Conservation (phyloP, 2,888 invertebrate species). For the Neoaliturus tenellus region DNA sequence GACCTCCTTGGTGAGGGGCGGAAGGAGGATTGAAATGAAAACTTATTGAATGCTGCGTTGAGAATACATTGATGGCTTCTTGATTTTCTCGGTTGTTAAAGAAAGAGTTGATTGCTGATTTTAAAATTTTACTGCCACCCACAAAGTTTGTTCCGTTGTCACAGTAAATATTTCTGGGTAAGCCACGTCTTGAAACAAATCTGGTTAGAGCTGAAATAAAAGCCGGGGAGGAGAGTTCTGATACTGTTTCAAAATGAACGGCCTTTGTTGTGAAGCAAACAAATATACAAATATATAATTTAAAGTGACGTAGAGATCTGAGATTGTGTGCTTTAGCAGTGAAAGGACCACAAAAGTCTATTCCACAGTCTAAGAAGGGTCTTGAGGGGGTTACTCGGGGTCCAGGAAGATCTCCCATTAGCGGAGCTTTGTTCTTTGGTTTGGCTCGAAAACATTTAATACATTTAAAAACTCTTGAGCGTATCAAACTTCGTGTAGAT, state of each 20-base stretch:
- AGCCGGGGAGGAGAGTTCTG: slow-evolving; percentile 66
- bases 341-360: slow-evolving; percentile 45
- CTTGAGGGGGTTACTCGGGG: slow-evolving; percentile 14
- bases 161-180: slow-evolving; percentile 65
- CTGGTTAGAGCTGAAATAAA: slow-evolving; percentile 68
- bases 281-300: slow-evolving; percentile 66
- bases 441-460: slow-evolving; percentile 59
- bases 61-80: no score
- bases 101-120: no score
- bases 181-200: slow-evolving; percentile 68
- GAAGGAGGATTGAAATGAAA: no score
- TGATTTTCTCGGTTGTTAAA: no score
- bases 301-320: slow-evolving; percentile 42
- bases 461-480: slow-evolving; percentile 60
- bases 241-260: slow-evolving; percentile 68
- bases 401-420: slow-evolving; percentile 50
- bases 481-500: slow-evolving; percentile 57
- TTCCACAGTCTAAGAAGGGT: slow-evolving; percentile 28
- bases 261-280: slow-evolving; percentile 68
- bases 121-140: no score
- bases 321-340: slow-evolving; percentile 39
- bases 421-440: slow-evolving; percentile 10
- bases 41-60: no score
- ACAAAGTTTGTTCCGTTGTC: slow-evolving; percentile 69
- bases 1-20: no score